Base-by-base conservation (phyloP, 2,797 vertebrate genomes). In the Tokudaia tokunoshimensis region DNA sequence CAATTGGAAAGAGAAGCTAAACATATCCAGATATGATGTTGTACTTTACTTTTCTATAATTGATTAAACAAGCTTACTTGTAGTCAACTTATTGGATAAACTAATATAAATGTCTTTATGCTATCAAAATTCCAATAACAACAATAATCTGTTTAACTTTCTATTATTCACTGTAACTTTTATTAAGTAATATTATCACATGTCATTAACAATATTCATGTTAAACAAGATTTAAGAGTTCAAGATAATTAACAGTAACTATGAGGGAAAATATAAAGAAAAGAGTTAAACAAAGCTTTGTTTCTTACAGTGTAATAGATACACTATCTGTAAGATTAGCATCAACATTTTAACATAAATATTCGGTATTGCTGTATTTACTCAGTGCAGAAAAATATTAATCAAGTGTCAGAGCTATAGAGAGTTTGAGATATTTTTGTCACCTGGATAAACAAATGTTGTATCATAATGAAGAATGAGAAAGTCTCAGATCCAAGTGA, bases 211-310 rank as follows among this genome's bases (percentile, higher is more conserved):
- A 81, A 81, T 75, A 75, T 85, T 91, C 13, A 70, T 47, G 17
- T 84, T 86, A 55, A 89, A 92, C 11, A n/a, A 84, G 83, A 47
- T 72, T 81, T 78, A 85, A 86, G 14, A 79, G 4, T 47, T 89
- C 83, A 70, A 84, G 6, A 41, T 89, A 72, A 41, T 37, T 92
- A 91, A 91, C 9, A 90, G 15, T 20, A 22, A 61, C 65, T 79
- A n/a, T 59, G 20, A 74, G 78, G 50, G 7, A 63, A 87, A 65
- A n/a, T 78, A 10, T 47, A 2, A 75, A 95, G 34, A 79, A 26
- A 15, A 65, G 57, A 10, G 11, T 5, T 70, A 59, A 17, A 41
- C 5, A 72, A 14, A 82, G 10, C 26, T 67, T 20, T 85, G 11
- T 72, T 78, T 95, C 41, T 65, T 44, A 52, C 7, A 93, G 52